Evolutionary conservation across 2,113 vertebrate genomes (phyloP).

Genomic region (Oncorhynchus tshawytscha): DNA sequence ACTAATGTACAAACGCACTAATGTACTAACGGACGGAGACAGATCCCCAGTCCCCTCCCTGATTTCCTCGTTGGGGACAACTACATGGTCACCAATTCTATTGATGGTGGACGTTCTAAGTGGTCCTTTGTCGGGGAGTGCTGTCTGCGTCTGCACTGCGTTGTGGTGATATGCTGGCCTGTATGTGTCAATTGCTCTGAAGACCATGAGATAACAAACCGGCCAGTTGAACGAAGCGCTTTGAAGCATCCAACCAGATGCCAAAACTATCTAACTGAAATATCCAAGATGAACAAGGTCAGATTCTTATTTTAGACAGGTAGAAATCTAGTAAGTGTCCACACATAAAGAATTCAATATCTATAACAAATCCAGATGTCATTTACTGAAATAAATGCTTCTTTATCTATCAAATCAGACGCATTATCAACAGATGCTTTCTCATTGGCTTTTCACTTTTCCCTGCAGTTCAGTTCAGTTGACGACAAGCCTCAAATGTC

Average conservation of each 20-base stretch:
- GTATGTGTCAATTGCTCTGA: conserved; percentile 20
- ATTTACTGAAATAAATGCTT: conserved; percentile 41
- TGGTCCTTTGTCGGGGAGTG: conserved; percentile 21
- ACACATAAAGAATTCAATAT: conserved; percentile 53
- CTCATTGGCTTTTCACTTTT: conserved; percentile 24
- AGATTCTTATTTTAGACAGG: conserved; percentile 5
- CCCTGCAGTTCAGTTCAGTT: conserved; percentile 85
- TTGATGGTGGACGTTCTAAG: conserved; percentile 39
- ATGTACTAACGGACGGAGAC: too few species aligned
- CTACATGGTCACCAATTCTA: conserved; percentile 42
- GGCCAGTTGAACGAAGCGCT: conserved; percentile 8
- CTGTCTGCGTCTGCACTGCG: conserved; percentile 14
- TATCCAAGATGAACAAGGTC: conserved; percentile 27
- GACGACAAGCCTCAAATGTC: conserved; percentile 96
- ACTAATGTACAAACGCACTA: too few species aligned
- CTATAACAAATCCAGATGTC: conserved; percentile 57
- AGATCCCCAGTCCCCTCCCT: too few species aligned
- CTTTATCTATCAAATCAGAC: conserved; percentile 37
- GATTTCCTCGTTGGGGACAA: too few species aligned
- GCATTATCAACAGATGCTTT: conserved; percentile 48
- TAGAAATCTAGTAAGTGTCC: conserved; percentile 50
- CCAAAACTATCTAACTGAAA: conserved; percentile 22
- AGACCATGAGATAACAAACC: conserved; percentile 8
- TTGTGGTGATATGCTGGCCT: conserved; percentile 9
- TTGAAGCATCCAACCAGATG: conserved; percentile 20